Evolutionary conservation across 2,888 invertebrate genomes (phyloP), one percentile per base, ranked within the genome.

Genomic region (Coecobrya sp.): DNA sequence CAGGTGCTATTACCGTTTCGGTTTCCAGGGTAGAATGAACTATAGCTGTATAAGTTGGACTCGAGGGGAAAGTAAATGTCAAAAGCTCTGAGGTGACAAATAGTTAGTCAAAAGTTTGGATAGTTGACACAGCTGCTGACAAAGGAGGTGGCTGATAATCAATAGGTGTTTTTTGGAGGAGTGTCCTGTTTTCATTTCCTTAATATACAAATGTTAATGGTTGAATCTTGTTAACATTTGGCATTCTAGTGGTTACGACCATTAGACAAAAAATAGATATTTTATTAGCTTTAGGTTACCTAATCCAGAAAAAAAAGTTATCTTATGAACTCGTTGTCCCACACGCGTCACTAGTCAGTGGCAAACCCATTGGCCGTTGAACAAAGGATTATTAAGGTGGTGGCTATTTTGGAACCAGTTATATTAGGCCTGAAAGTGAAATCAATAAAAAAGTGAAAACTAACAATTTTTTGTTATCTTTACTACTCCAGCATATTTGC

Each of bases 121-220:
- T 16, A 30, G 30, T 8, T 62, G 36, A 16, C 68, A 68, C 68
- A 68, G 16, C 16, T 30, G 30, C 7, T 7, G 30, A 68, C 7
- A 30, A 68, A 68, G 10, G 30, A 16, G 68, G 30, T 5, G 22
- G 19, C 19, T 2, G 10, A 7, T 62, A 62, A 30, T 36, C 30
- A n/a, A 22, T 13, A 30, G 30, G 5, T 30, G 30, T 62, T 19
- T 62, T n/a, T 68, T 68, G 68, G 68, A 36, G 68, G 68, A 68
- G 68, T 68, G 68, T 68, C 68, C 25, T 36, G 68, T 68, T 68
- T 11, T 16, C 30, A 68, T 68, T 68, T 68, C 68, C 11, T 16
- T 13, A 10, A 0, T 1, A 5, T 2, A 27, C 27, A 65, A 65
- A 27, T 25, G 68, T 16, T 68, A 68, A 68, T 36, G 68, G 16